Evolutionary conservation across 2,113 vertebrate genomes (phyloP).

Genomic region (Sylvia atricapilla): DNA sequence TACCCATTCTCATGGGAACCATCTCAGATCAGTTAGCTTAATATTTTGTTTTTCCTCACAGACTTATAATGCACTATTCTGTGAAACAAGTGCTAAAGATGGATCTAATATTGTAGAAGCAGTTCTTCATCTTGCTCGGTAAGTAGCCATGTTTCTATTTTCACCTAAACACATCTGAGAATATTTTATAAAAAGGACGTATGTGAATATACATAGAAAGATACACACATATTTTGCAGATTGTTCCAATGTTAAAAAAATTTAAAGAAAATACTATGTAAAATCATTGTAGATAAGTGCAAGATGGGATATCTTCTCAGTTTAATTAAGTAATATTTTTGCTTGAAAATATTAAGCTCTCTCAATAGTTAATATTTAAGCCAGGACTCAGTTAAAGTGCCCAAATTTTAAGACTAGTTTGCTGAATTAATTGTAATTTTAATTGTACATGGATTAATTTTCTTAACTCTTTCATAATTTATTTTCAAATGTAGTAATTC

Average conservation of each 20-base stretch:
- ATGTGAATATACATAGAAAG: not conserved
- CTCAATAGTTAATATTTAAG: not conserved
- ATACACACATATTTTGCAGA: not conserved
- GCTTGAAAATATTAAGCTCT: not conserved
- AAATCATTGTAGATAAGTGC: not conserved
- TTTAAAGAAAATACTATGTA: not conserved
- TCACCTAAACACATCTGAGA: not conserved
- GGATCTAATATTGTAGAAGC: slow-evolving; percentile 89
- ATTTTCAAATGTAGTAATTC: not conserved
- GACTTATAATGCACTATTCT: slow-evolving; percentile 87
- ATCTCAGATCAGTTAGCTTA: not conserved
- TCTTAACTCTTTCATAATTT: not conserved
- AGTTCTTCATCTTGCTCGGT: slow-evolving; percentile 92
- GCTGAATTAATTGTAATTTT: not conserved
- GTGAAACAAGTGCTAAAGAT: slow-evolving; percentile 93
- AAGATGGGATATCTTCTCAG: not conserved
- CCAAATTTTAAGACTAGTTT: not conserved
- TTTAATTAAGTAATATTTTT: not conserved
- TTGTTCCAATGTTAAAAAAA: not conserved
- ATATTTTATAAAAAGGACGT: not conserved
- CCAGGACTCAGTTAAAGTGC: not conserved
- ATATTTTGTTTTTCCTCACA: slow-evolving; percentile 52
- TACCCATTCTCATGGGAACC: not conserved
- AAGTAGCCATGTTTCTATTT: slow-evolving; percentile 18
- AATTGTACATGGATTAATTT: not conserved